phyloP scores from a whole-genome alignment of 2,113 vertebrate genomes.

The Cricetomys ansorgei region DNA sequence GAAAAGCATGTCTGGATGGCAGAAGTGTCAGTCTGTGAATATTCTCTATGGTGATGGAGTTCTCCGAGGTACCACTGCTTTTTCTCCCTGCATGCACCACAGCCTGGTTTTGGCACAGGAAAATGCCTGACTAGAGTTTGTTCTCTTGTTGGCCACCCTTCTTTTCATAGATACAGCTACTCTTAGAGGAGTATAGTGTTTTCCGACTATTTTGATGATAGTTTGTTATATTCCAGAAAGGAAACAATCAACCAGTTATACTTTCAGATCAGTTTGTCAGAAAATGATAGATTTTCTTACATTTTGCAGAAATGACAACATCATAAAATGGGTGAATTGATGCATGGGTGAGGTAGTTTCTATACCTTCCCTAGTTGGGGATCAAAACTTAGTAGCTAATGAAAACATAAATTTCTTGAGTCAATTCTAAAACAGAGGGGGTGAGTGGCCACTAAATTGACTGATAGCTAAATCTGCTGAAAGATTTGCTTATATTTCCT shows the following conservation, averaged over 20 bases:
- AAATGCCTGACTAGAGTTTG: fast-evolving
- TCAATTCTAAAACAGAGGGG: neutral
- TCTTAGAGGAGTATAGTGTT: neutral
- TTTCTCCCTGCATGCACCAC: neutral
- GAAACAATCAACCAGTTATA: neutral
- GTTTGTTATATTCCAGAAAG: neutral
- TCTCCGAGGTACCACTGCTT: neutral
- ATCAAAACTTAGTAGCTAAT: neutral
- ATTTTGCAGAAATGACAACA: neutral
- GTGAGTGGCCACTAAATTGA: neutral
- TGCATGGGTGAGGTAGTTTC: neutral
- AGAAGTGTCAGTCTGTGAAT: neutral
- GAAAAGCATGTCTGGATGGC: neutral
- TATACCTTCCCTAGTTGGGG: neutral
- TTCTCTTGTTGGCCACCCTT: neutral
- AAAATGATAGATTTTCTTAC: neutral
- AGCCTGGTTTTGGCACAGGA: neutral
- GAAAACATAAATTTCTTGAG: neutral
- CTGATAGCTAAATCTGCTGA: neutral
- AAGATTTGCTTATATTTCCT: neutral
- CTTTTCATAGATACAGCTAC: neutral
- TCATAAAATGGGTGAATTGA: neutral
- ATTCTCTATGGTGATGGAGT: neutral
- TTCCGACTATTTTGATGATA: neutral
- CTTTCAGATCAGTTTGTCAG: slow-evolving; percentile 18